Percentiles rank a stretch among this genome's conserved stretches.
Conservation (phyloP, 1,140 invertebrate species). For the Drosophila eugracilis region DNA sequence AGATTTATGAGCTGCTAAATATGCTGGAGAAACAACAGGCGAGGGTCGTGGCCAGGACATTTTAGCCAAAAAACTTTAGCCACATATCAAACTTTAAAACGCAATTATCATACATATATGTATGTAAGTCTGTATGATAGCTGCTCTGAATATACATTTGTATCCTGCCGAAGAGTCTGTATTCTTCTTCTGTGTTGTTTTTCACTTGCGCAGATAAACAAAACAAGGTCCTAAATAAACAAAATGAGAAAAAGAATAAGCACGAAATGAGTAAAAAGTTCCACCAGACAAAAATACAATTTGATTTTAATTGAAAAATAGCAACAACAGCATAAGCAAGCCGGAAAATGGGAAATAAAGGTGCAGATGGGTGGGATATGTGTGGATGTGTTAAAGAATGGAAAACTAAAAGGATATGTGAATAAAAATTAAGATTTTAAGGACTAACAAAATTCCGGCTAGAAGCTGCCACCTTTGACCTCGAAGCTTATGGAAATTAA, state of each 20-base stretch:
- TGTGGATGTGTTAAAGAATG: not conserved
- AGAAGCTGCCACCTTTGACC: not conserved
- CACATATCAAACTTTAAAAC: conserved; percentile 63
- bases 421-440: not conserved
- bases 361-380: conserved; percentile 12
- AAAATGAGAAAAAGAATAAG: conserved; percentile 37
- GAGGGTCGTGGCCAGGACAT: conserved; percentile 14
- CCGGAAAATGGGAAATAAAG: not conserved
- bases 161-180: conserved; percentile 17
- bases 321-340: conserved; percentile 29
- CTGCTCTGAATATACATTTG: conserved; percentile 11
- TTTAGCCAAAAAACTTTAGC: conserved; percentile 45
- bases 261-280: conserved; percentile 47
- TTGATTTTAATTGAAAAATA: conserved; percentile 77
- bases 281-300: conserved; percentile 63
- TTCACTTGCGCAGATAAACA: conserved; percentile 74
- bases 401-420: not conserved
- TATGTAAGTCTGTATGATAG: conserved; percentile 21
- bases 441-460: not conserved
- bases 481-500: conserved; percentile 34
- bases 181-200: conserved; percentile 45
- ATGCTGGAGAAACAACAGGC: conserved; percentile 45
- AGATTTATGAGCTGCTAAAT: conserved; percentile 82
- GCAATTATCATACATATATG: conserved; percentile 64
- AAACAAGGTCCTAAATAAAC: conserved; percentile 73